Evolutionary conservation across 1,140 invertebrate species (phyloP).

Genomic region (Prorops nasuta): DNA sequence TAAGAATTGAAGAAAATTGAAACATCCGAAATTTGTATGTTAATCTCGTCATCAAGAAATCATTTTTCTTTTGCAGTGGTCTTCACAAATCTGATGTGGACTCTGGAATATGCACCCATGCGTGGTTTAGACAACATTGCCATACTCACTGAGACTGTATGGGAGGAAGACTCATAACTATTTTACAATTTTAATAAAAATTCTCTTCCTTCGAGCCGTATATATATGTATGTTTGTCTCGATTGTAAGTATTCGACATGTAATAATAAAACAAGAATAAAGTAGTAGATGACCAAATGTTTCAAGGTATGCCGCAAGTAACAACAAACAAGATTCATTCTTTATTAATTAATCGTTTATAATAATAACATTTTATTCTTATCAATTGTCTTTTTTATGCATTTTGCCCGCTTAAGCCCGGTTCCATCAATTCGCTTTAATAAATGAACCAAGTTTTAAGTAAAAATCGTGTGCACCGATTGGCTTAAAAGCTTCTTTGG

Average conservation of each 20-base stretch:
- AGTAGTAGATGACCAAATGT: slow-evolving; percentile 12
- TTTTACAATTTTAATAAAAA: background rate
- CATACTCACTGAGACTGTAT: slow-evolving; percentile 74
- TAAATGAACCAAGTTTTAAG: too few species aligned
- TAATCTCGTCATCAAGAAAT: background rate
- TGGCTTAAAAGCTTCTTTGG: too few species aligned
- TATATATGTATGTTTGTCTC: too few species aligned
- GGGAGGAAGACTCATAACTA: slow-evolving; percentile 56
- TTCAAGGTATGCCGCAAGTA: slow-evolving; percentile 37
- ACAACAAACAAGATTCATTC: slow-evolving; percentile 49
- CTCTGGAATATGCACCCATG: slow-evolving; percentile 72
- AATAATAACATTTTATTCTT: slow-evolving; percentile 48
- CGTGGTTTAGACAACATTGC: slow-evolving; percentile 70
- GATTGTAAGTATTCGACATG: background rate
- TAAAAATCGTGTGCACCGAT: too few species aligned
- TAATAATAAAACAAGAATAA: background rate
- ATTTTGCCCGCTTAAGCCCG: slow-evolving; percentile 21
- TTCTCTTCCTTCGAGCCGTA: background rate
- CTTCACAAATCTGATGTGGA: slow-evolving; percentile 72
- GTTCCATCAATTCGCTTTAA: too few species aligned
- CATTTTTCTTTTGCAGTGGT: slow-evolving; percentile 60
- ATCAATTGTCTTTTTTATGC: slow-evolving; percentile 30
- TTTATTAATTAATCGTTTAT: slow-evolving; percentile 51
- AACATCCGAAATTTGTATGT: background rate
- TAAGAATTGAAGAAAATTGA: slow-evolving; percentile 46